phyloP scores from a whole-genome alignment of 2,888 invertebrate species.

The Agrochola lota region DNA sequence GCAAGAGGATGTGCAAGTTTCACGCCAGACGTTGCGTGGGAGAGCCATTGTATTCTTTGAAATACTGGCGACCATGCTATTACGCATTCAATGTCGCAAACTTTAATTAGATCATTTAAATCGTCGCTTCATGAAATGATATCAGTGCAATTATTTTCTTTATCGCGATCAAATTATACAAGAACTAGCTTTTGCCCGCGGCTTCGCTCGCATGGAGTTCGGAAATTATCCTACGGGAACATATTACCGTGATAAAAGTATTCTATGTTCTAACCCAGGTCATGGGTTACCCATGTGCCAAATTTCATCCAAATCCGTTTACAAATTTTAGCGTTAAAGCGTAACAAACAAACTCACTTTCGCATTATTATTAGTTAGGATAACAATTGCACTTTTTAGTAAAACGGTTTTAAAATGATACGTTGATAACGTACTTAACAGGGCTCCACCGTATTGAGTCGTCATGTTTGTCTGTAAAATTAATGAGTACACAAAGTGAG shows the following conservation, averaged over 20 bases:
- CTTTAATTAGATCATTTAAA: conserved; percentile 80
- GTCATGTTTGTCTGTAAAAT: conserved; percentile 48
- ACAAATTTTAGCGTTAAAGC: no score
- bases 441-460: conserved; percentile 28
- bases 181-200: neutral
- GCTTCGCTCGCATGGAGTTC: no score
- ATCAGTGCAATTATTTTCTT: conserved; percentile 50
- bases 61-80: conserved; percentile 80
- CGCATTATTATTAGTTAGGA: no score
- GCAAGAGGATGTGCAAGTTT: conserved; percentile 80
- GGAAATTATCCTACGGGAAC: no score
- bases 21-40: conserved; percentile 87
- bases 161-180: conserved; percentile 12
- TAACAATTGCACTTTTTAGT: neutral
- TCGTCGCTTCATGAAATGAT: conserved; percentile 66
- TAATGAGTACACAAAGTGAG: conserved; percentile 61
- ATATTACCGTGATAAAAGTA: no score
- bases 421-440: neutral
- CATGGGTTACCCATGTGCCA: no score
- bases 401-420: neutral
- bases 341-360: no score
- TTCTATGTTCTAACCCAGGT: no score
- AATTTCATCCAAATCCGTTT: no score
- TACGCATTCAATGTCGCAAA: conserved; percentile 78
- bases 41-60: conserved; percentile 85